These are phyloP conservation scores for Monopterus albus DNA, from an alignment of 2,113 vertebrate genomes.

Conservation along the genomic window DNA sequence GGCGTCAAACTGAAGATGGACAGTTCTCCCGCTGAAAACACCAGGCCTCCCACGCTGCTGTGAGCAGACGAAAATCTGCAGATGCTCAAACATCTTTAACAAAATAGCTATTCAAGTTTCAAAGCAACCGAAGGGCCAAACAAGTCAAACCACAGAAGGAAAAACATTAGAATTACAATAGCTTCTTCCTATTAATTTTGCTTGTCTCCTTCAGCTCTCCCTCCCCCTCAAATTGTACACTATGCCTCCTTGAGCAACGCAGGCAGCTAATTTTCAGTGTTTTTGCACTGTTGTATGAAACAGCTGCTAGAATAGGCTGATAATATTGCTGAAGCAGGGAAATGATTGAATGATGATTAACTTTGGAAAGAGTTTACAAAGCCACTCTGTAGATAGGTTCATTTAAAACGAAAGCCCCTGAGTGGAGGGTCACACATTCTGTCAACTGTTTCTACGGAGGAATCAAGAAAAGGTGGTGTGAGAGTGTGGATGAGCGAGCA, in stretches of 20 bases:
- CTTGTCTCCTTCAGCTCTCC: conserved; percentile 31
- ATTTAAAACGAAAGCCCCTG: conserved; percentile 36
- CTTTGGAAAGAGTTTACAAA: conserved; percentile 6
- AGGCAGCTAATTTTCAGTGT: conserved; percentile 33
- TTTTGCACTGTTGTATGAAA: conserved; percentile 41
- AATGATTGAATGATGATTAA: conserved; percentile 42
- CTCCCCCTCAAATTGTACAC: conserved; percentile 33
- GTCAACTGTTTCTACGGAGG: conserved; percentile 21
- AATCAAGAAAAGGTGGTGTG: conserved; percentile 34
- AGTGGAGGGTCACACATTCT: conserved; percentile 18
- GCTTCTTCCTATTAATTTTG: conserved; percentile 32
- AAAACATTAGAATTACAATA: conserved; percentile 48
- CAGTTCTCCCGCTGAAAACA: background rate
- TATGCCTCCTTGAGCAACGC: conserved; percentile 16
- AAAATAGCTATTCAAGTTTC: conserved; percentile 44
- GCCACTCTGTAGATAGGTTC: conserved; percentile 1
- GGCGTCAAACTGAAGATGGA: conserved; percentile 16
- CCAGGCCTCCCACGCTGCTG: conserved; percentile 18
- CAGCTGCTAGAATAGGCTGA: conserved; percentile 49
- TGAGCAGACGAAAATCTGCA: conserved; percentile 10
- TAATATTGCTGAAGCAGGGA: conserved; percentile 28
- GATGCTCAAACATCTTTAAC: conserved; percentile 22
- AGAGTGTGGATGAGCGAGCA: conserved; percentile 33
- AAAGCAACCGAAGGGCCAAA: conserved; percentile 20
- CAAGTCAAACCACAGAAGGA: conserved; percentile 16